Conservation (phyloP, 2,797 vertebrate genomes). For the Clarias fuscus region DNA sequence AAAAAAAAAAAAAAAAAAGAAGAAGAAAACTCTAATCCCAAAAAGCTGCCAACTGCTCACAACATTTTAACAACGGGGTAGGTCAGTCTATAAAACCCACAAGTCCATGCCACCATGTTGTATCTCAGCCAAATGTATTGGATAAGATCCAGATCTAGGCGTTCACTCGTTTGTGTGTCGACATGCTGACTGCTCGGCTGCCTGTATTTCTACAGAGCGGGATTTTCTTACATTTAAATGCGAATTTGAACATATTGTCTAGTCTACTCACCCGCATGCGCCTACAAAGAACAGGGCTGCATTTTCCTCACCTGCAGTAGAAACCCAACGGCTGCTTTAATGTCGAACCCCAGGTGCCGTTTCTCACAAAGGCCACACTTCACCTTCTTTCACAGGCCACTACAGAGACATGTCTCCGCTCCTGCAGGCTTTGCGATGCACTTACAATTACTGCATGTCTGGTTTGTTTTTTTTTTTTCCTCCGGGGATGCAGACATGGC, state of each 20-base stretch:
- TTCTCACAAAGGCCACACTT: constrained; percentile 36
- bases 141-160: constrained; percentile 1
- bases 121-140: background rate
- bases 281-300: constrained; percentile 19
- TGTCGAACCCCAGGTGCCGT: constrained; percentile 39
- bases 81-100: background rate
- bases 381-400: constrained; percentile 51
- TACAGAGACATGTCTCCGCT: constrained; percentile 31
- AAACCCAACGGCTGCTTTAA: constrained; percentile 34
- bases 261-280: constrained; percentile 7
- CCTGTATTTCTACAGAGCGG: background rate
- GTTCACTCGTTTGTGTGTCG: background rate
- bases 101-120: background rate
- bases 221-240: background rate
- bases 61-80: background rate
- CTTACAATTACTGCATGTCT: constrained; percentile 40
- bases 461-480: constrained; percentile 24
- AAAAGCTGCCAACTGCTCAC: background rate
- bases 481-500: constrained; percentile 16
- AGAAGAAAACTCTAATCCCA: background rate
- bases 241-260: background rate
- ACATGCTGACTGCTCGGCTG: background rate
- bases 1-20: background rate
- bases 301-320: constrained; percentile 22
- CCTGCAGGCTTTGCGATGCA: constrained; percentile 8